Evolutionary conservation across 2,797 vertebrate genomes (phyloP), one percentile per base, ranked within the genome.

Genomic region (Periophthalmus magnuspinnatus): DNA sequence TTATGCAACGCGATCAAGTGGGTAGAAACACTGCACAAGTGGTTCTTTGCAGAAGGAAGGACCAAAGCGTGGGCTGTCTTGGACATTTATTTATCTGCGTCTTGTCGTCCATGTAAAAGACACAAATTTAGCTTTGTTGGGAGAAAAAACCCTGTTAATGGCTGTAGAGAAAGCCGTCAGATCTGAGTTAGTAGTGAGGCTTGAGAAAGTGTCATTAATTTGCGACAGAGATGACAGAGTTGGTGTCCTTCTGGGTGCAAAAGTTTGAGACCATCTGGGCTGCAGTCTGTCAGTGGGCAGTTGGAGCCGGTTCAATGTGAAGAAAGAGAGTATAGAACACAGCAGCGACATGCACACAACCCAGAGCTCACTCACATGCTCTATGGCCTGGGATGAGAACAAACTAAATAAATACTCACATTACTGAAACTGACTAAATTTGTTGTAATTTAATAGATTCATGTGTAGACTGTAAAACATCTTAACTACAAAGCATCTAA

Each of bases 11-110:
- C n/a, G 58, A 38, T 72, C 74, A 81, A 72, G 61, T 71, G 63
- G 70, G 69, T 81, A 78, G 82, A 70, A 65, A 19, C 70, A 81
- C 86, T 89, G 79, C 82, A 70, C 50, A 84, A 88, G 81, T 82
- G 2, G 55, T 69, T 76, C 78, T 71, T 36, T 48, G 82, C 81
- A 79, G 74, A 41, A 81, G 76, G 76, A 84, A 63, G 84, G 72
- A 80, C 64, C 69, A 69, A 72, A 22, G 89, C 71, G 90, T 91
- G 84, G 88, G 88, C 50, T 81, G 36, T 17, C 83, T 80, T 84
- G 65, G 72, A 71, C 76, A 79, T 76, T 82, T 71, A 69, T 55
- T 74, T 71, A 71, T 82, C 67, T 79, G 72, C 75, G 82, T 69
- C 55, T 77, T 80, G 64, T 41, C 65, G 72, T 66, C 8, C 71